These are phyloP conservation scores for Drosophila nasuta DNA, from an alignment of 1,140 invertebrate species.

Conservation along the genomic window DNA sequence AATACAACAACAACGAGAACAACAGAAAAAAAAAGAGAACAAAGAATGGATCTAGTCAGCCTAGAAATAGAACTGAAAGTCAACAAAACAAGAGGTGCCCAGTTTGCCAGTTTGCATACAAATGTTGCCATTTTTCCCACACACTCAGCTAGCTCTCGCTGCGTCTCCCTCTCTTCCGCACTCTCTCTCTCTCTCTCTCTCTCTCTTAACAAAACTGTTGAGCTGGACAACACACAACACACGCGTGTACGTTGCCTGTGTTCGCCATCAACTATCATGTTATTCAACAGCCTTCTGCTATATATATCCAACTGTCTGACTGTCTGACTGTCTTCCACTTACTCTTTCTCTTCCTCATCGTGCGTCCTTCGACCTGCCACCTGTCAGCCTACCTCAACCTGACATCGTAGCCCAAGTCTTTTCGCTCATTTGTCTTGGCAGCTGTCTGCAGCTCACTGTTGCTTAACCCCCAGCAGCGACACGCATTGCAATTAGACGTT, in stretches of 20 bases:
- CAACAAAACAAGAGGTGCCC: constrained; percentile 39
- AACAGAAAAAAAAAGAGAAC: background rate
- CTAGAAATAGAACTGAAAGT: constrained; percentile 36
- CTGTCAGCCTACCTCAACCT: constrained; percentile 18
- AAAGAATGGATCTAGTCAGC: constrained; percentile 1
- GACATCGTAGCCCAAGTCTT: constrained; percentile 11
- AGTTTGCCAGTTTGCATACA: constrained; percentile 59
- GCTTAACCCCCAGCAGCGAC: background rate
- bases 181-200: background rate
- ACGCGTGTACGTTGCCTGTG: constrained; percentile 1
- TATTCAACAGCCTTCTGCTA: constrained; percentile 5
- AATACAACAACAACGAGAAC: background rate
- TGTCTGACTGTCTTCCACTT: background rate
- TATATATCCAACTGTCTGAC: constrained; percentile 4
- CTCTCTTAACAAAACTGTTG: constrained; percentile 19
- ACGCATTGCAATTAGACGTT: constrained; percentile 35
- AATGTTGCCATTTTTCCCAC: constrained; percentile 41
- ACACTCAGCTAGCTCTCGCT: background rate
- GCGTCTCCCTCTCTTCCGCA: background rate
- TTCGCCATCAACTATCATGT: constrained; percentile 7
- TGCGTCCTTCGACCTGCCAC: background rate
- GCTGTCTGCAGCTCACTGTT: constrained; percentile 9
- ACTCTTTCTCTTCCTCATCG: background rate
- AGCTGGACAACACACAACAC: constrained; percentile 10
- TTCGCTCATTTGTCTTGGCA: constrained; percentile 23